Base-by-base conservation (phyloP, 2,797 vertebrate genomes). In the Girardinus metallicus region DNA sequence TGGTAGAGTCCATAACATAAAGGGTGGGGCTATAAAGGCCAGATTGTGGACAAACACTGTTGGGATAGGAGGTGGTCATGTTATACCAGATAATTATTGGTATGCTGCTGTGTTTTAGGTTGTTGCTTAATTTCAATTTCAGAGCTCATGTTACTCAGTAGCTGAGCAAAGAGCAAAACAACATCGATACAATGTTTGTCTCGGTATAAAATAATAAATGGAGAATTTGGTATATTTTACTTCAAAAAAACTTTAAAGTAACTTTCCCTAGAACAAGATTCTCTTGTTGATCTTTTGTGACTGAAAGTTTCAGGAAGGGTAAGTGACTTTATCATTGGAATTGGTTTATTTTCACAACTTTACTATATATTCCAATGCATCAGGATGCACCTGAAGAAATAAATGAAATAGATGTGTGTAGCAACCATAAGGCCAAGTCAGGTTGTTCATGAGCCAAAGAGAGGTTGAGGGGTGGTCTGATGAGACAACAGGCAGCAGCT, bases 401-500 rank as follows among this genome's bases (percentile, higher is more conserved):
- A 46, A 73, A 80, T 72, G 66, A 86, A 88, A 92, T 82, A 68
- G 85, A 91, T 90, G 84, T 64, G 71, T 79, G 87, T 74, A 80
- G 83, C 79, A 29, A 62, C 77, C 64, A 7, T 74, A 43, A n/a
- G 75, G 77, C 73, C 5, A 77, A 83, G 73, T 41, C 18, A 77
- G 78, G 79, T 82, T 86, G 84, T 71, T 87, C 83, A 71, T 86
- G 88, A 77, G 81, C 62, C 41, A n/a, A 51, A 31, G 78, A 82
- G 91, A 86, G 86, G 84, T 72, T 88, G 89, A 93, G 84, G 79
- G 93, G 87, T 44, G 74, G 84, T 83, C 82, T 93, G 93, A 95
- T 95, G 93, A 93, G 88, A 87, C 87, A 76, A 76, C 49, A 41
- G 82, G 80, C 87, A 89, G 81, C 93, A 95, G 91, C 94, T 94